These are phyloP conservation scores for Oryzias woworae DNA, from an alignment of 2,113 vertebrate species.

Conservation along the genomic window DNA sequence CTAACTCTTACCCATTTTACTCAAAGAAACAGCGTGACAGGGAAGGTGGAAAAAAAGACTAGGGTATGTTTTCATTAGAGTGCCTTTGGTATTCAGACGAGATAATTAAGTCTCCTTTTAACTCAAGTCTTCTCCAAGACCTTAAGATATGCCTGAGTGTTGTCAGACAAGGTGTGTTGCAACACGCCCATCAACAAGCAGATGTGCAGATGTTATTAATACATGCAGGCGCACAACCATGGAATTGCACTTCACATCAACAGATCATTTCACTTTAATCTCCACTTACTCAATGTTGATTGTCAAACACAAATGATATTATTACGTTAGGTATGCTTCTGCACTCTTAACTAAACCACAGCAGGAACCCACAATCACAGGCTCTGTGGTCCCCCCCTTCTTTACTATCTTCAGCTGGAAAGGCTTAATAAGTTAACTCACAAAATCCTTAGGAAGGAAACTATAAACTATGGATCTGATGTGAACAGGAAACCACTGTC, in stretches of 20 bases:
- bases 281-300: slow-evolving; percentile 29
- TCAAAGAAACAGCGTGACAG: slow-evolving; percentile 33
- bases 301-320: slow-evolving; percentile 25
- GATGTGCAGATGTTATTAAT: slow-evolving; percentile 55
- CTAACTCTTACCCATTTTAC: slow-evolving; percentile 17
- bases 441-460: slow-evolving; percentile 54
- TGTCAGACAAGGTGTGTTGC: slow-evolving; percentile 85
- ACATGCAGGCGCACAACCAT: slow-evolving; percentile 10
- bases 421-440: slow-evolving; percentile 39
- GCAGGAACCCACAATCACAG: slow-evolving; percentile 30
- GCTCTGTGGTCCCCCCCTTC: slow-evolving; percentile 34
- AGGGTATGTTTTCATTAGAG: slow-evolving; percentile 54
- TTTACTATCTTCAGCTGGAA: slow-evolving; percentile 66
- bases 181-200: slow-evolving; percentile 64
- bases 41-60: slow-evolving; percentile 27
- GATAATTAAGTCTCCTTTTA: slow-evolving; percentile 72
- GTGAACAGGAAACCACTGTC: slow-evolving; percentile 62
- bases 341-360: slow-evolving; percentile 38
- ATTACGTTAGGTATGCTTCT: slow-evolving; percentile 46
- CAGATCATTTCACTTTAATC: slow-evolving; percentile 34
- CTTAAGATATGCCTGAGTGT: slow-evolving; percentile 86
- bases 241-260: slow-evolving; percentile 53
- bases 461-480: slow-evolving; percentile 61
- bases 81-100: slow-evolving; percentile 62
- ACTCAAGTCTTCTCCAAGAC: slow-evolving; percentile 80